Base-by-base conservation (phyloP, 1,140 invertebrate genomes). In the Drusus annulatus region DNA sequence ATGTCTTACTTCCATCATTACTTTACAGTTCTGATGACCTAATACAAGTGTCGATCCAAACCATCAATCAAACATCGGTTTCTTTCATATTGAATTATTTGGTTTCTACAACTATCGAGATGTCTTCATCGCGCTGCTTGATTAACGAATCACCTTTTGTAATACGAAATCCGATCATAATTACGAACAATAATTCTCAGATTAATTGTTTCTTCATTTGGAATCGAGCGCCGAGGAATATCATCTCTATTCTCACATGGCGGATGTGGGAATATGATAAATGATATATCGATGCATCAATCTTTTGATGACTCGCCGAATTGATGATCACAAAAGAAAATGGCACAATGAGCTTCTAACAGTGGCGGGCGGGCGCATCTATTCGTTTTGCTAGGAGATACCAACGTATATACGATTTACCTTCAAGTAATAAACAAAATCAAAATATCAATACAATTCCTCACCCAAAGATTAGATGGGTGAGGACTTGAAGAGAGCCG, bases 231-330 rank as follows among this genome's bases (percentile, higher is more conserved):
- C 16, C 25, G 62, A 25, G 62, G 62, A n/a, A 25, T 25, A 25
- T 25, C n/a, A 56, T n/a, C 5, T 56, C 54, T 21, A 56, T n/a
- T 45, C 36, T 45, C 36, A 45, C 21, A 50, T 45, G n/a, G 65
- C 65, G 65, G 65, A 69, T 69, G 31, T 51, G 65, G 74, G 25
- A 60, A 54, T 21, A 76, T 76, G 74, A 76, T 76, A 60, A 76
- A 76, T 76, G 74, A 76, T 56, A n/a, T 23, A 21, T 36, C 74
- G 54, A 76, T 76, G 74, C 56, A 76, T 76, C 74, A 60, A 76
- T 76, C 74, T 76, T 69, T 60, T 76, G 74, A 76, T 60, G 74
- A 76, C 58, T 60, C 16, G 54, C 74, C 74, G 74, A 60, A n/a
- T 13, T 19, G 19, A 58, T n/a, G n/a, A 76, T 28, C 56, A 76